Base-by-base conservation (phyloP, 2,113 vertebrate species). In the Pterocles gutturalis region DNA sequence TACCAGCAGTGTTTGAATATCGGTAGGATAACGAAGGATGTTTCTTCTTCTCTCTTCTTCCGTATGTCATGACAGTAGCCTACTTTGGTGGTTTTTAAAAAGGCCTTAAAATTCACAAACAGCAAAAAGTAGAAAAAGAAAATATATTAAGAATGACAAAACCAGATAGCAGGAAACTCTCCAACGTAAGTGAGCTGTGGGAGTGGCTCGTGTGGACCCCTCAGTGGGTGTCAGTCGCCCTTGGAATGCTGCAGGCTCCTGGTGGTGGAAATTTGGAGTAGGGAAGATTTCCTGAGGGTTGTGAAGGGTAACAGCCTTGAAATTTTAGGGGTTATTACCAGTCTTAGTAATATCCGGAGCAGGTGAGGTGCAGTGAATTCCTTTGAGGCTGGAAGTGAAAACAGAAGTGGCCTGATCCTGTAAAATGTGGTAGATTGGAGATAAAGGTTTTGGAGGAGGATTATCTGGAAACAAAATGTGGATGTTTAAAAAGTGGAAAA, bases 41-140 rank as follows among this genome's bases (percentile, higher is more conserved):
- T 11, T 61, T 31, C 7, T 73, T 43, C 6, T 57, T 58, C 14
- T 48, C 9, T 48, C 3, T 45, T 57, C 10, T 71, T 61, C 4
- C 9, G 8, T 2, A 0, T 76, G 33, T 29, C 4, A 6, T 22
- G 15, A 4, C 34, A 49, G 60, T n/a, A 80, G 9, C n/a, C 49
- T 49, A 3, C 9, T 57, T 34, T 4, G 58, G 11, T 10, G 13
- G 83, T 94, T 77, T 48, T 11, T 41, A 41, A 9, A 33, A 48
- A 11, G 41, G 21, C 10, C 3, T 31, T 49, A 8, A 57, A 75
- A 49, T 13, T 75, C 28, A 34, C 43, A 25, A 55, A 65, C 26
- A 65, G 43, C 5, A 34, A 46, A 34, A 66, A 70, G 5, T 10
- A n/a, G 38, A 16, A 33, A 33, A 80, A 58, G 11, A 13, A 48